phyloP scores from a whole-genome alignment of 1,140 invertebrate species.

The Brachionus rubens region DNA sequence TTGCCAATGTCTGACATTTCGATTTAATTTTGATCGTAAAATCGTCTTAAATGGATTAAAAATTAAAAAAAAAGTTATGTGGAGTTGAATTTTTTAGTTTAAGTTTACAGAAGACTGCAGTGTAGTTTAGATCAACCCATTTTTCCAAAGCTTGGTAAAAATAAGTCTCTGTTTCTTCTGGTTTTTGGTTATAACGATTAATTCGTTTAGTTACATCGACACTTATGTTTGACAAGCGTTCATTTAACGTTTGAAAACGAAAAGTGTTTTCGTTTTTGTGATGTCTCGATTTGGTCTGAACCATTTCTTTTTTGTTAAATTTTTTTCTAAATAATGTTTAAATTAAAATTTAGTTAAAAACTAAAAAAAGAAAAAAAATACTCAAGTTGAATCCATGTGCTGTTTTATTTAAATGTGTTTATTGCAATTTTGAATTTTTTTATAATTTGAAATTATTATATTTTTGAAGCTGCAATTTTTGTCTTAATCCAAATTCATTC shows the following conservation, averaged over 20 bases:
- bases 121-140: constrained; percentile 79
- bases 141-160: constrained; percentile 77
- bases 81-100: not conserved
- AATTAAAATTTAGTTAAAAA: not conserved
- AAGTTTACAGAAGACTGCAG: constrained; percentile 69
- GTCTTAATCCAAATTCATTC: too few species aligned
- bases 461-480: too few species aligned
- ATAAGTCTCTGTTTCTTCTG: constrained; percentile 69
- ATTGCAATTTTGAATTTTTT: too few species aligned
- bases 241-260: constrained; percentile 78
- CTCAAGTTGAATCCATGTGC: too few species aligned
- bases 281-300: constrained; percentile 66
- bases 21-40: constrained; percentile 70
- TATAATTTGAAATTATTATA: too few species aligned
- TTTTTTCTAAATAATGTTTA: not conserved
- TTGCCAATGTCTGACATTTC: constrained; percentile 72
- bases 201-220: constrained; percentile 75
- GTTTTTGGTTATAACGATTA: constrained; percentile 59
- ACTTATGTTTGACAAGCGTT: constrained; percentile 76
- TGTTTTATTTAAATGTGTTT: too few species aligned
- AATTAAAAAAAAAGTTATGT: constrained; percentile 51
- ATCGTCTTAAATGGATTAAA: constrained; percentile 50
- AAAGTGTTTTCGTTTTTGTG: constrained; percentile 77
- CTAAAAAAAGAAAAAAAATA: too few species aligned
- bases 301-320: constrained; percentile 65